Evolutionary conservation across 2,113 vertebrate genomes (phyloP), one percentile per base, ranked within the genome.

Genomic region (Xyliphius kryptos): DNA sequence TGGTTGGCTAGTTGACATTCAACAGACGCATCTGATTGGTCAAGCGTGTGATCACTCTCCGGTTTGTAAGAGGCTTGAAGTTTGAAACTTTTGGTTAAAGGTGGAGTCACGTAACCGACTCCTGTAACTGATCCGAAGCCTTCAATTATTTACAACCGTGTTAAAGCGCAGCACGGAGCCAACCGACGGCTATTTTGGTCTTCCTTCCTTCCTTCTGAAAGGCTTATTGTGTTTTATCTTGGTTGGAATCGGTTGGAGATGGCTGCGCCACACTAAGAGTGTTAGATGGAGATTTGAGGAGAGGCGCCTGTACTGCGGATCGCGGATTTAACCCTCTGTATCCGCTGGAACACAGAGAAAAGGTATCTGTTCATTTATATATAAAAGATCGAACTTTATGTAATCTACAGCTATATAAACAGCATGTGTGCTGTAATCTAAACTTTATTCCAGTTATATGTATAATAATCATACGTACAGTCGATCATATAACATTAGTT

Each of bases 81-180:
- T 36, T 36, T 37, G 36, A 37, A 37, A 13, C 36, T 56, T 55
- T 32, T 19, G 32, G 8, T 36, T 38, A 38, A 16, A 56, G 52
- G 26, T 54, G 52, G 52, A 38, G 21, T 22, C 10, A 37, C 4
- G 16, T 19, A 56, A 40, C 13, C 37, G 17, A 19, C 36, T 46
- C 12, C 43, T 46, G 43, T 15, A 19, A 40, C 53, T 11, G 10
- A 13, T 38, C 51, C 70, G 62, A 77, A 70, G 32, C 26, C 54
- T 70, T 87, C 37, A 87, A 88, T 87, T 86, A 88, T 88, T 88
- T 36, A 88, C 76, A 64, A 69, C 71, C 61, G 57, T 65, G 66
- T 19, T 56, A 74, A 73, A 44, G 71, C 58, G 56, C 54, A 55
- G 19, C 76, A 36, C 63, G 49, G 67, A 56, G 20, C 44, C 17